Base-by-base conservation (phyloP, 2,797 vertebrate species). In the Syncerus caffer region DNA sequence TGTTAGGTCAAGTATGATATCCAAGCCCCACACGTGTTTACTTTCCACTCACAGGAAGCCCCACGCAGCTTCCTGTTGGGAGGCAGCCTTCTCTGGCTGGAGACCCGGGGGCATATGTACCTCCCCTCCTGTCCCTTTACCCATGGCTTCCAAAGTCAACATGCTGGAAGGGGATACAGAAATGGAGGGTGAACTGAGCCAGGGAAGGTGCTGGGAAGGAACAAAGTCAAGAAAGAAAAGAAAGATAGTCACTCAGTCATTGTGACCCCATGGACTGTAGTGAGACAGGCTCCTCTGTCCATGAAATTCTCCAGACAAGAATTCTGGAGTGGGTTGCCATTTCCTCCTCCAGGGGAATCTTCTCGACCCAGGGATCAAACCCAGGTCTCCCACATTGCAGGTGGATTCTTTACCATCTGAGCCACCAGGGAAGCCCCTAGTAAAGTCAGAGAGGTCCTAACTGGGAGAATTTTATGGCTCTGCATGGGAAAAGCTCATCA, bases 81-180 rank as follows among this genome's bases (percentile, higher is more conserved):
- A 58, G 45, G 31, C 19, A 1, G 42, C 15, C 67, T 51, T 2
- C 31, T 50, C 21, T 3, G 47, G 38, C 34, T 1, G 4, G 67
- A 4, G 9, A n/a, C 57, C 17, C 27, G 0, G 3, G 55, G 27
- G 1, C 25, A 15, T n/a, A 1, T 0, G 2, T 4, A 0, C 8
- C 34, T 1, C 8, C 53, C 9, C 17, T 14, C 51, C 2, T 3
- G 4, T 7, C 6, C 19, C 13, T 1, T 31, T 57, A 31, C 23
- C 3, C 34, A 4, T 0, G 34, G 38, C 50, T n/a, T 47, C 76
- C 85, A 16, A 16, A 27, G 13, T 27, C 19, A 6, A 1, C 6
- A 2, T 38, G 55, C 78, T 42, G 57, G 55, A 17, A 29, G 34
- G 55, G 38, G 53, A 17, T 29, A 9, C 34, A 9, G 55, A 58